Conservation (phyloP, 2,113 vertebrate genomes). For the Dipodomys merriami region DNA sequence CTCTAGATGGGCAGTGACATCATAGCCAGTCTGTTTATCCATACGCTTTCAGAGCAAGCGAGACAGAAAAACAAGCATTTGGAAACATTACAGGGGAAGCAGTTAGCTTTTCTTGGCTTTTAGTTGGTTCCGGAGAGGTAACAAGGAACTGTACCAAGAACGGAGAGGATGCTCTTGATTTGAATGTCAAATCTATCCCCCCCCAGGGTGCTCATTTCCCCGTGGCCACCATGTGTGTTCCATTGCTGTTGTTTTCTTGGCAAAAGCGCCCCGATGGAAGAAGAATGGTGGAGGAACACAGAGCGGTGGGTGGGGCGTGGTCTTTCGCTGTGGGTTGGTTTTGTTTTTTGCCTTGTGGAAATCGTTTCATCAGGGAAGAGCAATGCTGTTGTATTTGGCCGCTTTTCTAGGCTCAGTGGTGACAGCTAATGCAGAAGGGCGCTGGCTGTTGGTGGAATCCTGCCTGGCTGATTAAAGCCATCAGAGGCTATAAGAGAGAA, state of each 20-base stretch:
- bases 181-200: neutral
- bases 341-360: neutral
- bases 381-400: neutral
- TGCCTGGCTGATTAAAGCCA: neutral
- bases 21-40: constrained; percentile 34
- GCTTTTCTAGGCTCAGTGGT: neutral
- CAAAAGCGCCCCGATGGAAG: neutral
- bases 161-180: neutral
- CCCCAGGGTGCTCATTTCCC: neutral
- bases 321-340: neutral
- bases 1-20: neutral
- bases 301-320: neutral
- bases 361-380: neutral
- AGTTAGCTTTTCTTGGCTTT: neutral
- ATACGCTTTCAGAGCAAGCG: neutral
- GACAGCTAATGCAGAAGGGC: neutral
- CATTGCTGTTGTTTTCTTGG: neutral
- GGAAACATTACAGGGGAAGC: neutral
- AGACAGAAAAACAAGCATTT: constrained; percentile 11
- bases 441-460: neutral
- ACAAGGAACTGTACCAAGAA: neutral
- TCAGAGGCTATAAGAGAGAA: neutral
- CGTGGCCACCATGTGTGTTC: neutral
- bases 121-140: neutral
- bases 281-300: neutral